Percentiles rank a stretch among this genome's conserved stretches.
Conservation (phyloP, 1,140 invertebrate genomes). For the Ips typographus region DNA sequence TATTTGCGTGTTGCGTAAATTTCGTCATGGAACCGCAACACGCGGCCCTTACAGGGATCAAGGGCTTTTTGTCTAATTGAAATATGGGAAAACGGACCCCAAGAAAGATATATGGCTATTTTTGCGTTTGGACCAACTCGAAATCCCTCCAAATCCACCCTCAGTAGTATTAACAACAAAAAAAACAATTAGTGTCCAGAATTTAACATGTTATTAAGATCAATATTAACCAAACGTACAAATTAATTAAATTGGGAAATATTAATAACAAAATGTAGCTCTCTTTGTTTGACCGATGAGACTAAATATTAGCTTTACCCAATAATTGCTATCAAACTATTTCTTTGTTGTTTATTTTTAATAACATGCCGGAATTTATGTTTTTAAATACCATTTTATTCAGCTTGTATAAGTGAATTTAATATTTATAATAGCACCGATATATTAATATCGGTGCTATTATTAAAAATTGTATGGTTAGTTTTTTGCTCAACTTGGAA, state of each 20-base stretch:
- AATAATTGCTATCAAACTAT: constrained; percentile 5
- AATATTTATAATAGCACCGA: no score
- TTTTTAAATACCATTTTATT: no score
- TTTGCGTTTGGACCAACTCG: constrained; percentile 3
- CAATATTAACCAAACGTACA: background rate
- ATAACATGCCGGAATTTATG: background rate
- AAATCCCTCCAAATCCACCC: constrained; percentile 1
- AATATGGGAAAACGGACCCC: constrained; percentile 12
- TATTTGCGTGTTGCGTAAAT: constrained; percentile 22
- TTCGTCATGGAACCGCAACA: constrained; percentile 19
- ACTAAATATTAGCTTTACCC: background rate
- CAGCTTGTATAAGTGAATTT: no score
- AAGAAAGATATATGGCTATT: constrained; percentile 18
- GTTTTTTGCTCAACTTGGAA: no score
- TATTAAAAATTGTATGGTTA: no score
- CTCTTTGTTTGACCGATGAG: background rate
- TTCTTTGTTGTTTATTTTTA: constrained; percentile 3
- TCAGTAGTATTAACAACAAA: background rate
- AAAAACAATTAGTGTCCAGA: background rate
- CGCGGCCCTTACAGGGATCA: constrained; percentile 17
- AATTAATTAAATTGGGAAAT: constrained; percentile 5
- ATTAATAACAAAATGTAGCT: background rate
- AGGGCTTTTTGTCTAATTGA: constrained; percentile 22
- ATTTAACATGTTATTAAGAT: background rate
- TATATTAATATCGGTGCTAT: no score